Conservation (phyloP, 2,113 vertebrate species). For the Egretta garzetta region DNA sequence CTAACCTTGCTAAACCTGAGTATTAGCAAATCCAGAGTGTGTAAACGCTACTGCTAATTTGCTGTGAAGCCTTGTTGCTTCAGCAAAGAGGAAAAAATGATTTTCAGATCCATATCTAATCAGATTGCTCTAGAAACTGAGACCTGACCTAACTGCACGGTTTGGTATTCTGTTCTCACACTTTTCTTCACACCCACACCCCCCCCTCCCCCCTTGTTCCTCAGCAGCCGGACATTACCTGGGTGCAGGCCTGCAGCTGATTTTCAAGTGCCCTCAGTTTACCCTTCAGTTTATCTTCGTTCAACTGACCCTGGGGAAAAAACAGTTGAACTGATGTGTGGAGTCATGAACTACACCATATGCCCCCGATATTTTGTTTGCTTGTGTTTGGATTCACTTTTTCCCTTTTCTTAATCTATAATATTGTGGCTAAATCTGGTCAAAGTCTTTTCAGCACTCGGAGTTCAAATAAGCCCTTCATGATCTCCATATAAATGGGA, state of each 20-base stretch:
- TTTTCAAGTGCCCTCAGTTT: slow-evolving; percentile 87
- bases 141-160: not conserved
- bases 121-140: not conserved
- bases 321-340: not conserved
- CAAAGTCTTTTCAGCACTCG: not conserved
- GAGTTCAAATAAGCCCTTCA: not conserved
- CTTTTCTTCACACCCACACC: not conserved
- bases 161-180: not conserved
- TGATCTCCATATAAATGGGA: rapidly evolving
- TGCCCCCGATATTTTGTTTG: not conserved
- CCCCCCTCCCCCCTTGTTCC: not conserved
- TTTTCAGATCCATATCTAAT: not conserved
- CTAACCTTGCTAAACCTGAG: not conserved
- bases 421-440: not conserved
- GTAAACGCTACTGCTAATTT: not conserved
- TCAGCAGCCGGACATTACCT: slow-evolving; percentile 77
- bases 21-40: not conserved
- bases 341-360: not conserved
- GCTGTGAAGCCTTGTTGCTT: not conserved
- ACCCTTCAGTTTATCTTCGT: slow-evolving; percentile 88
- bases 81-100: not conserved
- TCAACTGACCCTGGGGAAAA: slow-evolving; percentile 83
- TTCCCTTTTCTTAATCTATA: not conserved
- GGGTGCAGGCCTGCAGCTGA: slow-evolving; percentile 87
- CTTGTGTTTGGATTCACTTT: not conserved